Base-by-base conservation (phyloP, 2,797 vertebrate species). In the Cossypha caffra region DNA sequence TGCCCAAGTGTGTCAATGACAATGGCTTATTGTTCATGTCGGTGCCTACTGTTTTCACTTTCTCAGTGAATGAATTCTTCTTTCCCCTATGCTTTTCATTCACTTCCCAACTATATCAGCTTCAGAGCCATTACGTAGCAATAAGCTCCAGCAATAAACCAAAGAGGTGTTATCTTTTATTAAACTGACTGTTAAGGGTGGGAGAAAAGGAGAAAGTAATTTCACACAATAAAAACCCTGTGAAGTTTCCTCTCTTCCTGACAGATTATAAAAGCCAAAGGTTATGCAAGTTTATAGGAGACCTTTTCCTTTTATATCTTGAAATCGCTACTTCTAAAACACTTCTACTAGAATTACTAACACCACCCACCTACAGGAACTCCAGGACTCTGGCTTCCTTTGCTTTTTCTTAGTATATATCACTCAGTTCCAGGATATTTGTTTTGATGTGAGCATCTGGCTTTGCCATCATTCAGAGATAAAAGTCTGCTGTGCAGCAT, bases 1-100 rank as follows among this genome's bases (percentile, higher is more conserved):
- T 19, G 9, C 3, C 0, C 9, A 5, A 38, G 19, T 1, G 25
- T 16, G 28, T 16, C 80, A 47, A 1, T 13, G 8, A 47, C 66
- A 51, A 11, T 3, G 19, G 16, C 7, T 62, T 38, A 21, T 35
- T 45, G 25, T 5, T 84, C 66, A 13, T 9, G 24, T 54, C 63
- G 10, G 47, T 48, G 84, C 54, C 66, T 25, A 31, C 28, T 16
- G 15, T 33, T 91, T 50, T 20, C 59, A 24, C 26, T 54, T 25
- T 11, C 17, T 66, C 75, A 15, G 19, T 66, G 33, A 90, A 68
- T 38, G 5, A 80, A 13, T 79, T 61, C 55, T 40, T 50, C 74
- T 42, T 52, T 85, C 23, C 66, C 24, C 48, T 69, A 52, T 5
- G 16, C 51, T 74, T 67, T 25, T 79, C 80, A 50, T 85, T 90